Evolutionary conservation across 2,888 invertebrate genomes (phyloP), one percentile per base, ranked within the genome.

Genomic region (Masnerella sp.): DNA sequence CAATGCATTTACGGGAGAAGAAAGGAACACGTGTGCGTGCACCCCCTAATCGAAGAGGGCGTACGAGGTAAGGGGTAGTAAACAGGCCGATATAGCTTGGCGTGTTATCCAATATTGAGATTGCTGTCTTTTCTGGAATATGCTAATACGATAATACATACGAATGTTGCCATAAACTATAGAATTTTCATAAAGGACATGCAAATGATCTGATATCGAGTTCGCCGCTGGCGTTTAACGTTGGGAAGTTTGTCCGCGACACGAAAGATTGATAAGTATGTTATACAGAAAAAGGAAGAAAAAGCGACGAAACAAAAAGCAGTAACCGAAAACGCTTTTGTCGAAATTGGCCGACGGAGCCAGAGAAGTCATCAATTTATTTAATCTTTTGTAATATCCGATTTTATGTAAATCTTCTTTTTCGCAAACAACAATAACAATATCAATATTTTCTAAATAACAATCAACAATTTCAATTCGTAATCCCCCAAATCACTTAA

Each of bases 121-220:
- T 87, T 87, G 87, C 85, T 82, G 87, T 85, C 81, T 82, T 84
- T 86, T 78, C 78, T 81, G 81, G 86, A 85, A 86, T 87, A 87
- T 87, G 87, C 87, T 87, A 87, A 87, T 87, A 82, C 77, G 83
- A 85, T 87, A 87, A 87, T 87, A 86, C 85, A 87, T 86, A 87
- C 84, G 82, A 87, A 87, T 87, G 85, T 80, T 80, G 81, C 85
- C 84, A 86, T 86, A 87, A 87, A 87, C 87, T 86, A 86, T 86
- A 86, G 87, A 86, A 87, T 87, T 86, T 87, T 87, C 85, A 86
- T 87, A 87, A 86, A 86, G 82, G 82, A 85, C 83, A 87, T 87
- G 87, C 87, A 87, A 87, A 87, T 86, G 80, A 78, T 77, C 79
- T 80, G 84, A 84, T 86, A 87, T 87, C 85, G 85, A 83, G 81